phyloP scores from a whole-genome alignment of 2,797 vertebrate genomes.

The Emys orbicularis region DNA sequence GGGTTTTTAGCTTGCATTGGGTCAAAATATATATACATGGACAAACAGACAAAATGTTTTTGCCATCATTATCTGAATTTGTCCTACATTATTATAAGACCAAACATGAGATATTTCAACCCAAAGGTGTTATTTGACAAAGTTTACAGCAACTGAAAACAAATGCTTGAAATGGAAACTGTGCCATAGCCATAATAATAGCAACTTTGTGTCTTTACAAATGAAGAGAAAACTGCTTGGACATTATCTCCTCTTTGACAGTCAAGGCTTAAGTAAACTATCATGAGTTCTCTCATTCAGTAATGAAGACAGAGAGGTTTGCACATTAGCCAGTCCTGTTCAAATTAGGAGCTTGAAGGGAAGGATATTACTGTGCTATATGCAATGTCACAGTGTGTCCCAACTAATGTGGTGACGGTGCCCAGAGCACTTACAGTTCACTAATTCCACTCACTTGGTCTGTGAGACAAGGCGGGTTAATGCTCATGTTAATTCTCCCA shows the following conservation, averaged over 20 bases:
- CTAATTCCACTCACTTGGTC: background rate
- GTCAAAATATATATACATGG: background rate
- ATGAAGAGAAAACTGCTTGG: no score
- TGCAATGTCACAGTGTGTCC: background rate
- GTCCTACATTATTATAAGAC: background rate
- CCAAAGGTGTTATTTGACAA: no score
- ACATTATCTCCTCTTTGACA: no score
- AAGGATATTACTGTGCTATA: background rate
- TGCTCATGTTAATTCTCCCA: background rate
- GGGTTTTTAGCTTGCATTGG: background rate
- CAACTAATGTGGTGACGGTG: background rate
- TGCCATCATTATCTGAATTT: background rate
- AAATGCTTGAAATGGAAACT: no score
- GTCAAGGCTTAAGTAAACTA: background rate
- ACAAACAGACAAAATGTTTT: background rate
- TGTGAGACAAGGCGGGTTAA: background rate
- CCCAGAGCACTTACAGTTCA: background rate
- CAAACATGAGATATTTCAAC: no score
- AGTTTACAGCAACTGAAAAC: no score
- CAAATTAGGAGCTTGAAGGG: background rate
- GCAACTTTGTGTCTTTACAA: no score
- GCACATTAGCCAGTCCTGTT: background rate
- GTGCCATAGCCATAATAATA: no score
- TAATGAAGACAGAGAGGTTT: background rate
- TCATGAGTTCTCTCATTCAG: background rate